Evolutionary conservation across 1,140 invertebrate genomes (phyloP), one percentile per base, ranked within the genome.

Genomic region (Aleiodes sp.): DNA sequence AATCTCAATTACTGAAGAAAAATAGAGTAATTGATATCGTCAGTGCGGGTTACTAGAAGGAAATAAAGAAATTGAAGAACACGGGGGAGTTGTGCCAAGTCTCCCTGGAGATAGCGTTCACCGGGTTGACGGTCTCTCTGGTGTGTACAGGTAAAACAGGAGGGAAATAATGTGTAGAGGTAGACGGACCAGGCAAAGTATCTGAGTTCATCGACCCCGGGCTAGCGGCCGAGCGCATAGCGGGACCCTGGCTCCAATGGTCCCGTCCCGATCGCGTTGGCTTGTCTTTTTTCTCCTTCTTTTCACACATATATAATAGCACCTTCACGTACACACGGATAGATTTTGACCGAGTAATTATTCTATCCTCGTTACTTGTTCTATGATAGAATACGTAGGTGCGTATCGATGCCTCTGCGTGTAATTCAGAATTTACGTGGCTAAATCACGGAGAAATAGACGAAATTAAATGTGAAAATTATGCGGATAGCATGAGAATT

Each of bases 161-260:
- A 29, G 10, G 16, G n/a, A n/a, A n/a, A n/a, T 19, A 29, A 29
- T 31, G 43, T 10, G 66, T 57, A 61, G 59, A 69, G 67, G 72
- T 73, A 73, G 74, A 70, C 74, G 70, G 74, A 67, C 72, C 57
- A 66, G 71, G 70, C 60, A 16, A n/a, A n/a, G n/a, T 59, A 24
- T n/a, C 56, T 63, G 16, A 63, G 74, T 73, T 73, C 74, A 70
- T 73, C 63, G 72, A 73, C 74, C 74, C 68, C 68, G 70, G 70
- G 65, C 71, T 75, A 75, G 73, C 73, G 73, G 73, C 65, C 73
- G 71, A 69, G 67, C 73, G 70, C 46, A 75, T 75, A 75, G 73
- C 73, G 73, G 73, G 71, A 75, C 71, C 66, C 61, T 69, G 73
- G 71, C 68, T 72, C 73, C 70, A 72, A 74, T 74, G 73, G 73